Base-by-base conservation (phyloP, 2,797 vertebrate species). In the Leucoraja ocellata region DNA sequence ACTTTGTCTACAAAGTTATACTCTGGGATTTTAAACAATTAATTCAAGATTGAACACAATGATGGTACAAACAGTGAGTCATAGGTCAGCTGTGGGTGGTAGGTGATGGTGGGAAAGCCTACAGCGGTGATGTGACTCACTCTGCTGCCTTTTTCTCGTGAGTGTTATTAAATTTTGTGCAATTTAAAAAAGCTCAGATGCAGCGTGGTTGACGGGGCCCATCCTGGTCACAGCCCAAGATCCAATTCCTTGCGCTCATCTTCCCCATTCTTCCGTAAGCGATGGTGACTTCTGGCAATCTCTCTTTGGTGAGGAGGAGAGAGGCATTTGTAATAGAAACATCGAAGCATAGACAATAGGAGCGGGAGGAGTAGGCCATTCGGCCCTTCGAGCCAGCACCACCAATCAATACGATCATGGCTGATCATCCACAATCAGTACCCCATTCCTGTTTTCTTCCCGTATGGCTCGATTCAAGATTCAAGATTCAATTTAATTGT, bases 61-160 rank as follows among this genome's bases (percentile, higher is more conserved):
- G 95, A 94, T 95, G 94, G 94, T 96, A 96, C 94, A 95, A 95
- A 95, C 94, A 95, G 94, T 97, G 97, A 97, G 95, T 97, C 97
- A 97, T 97, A 97, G 96, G 96, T 96, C 96, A 97, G 95, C 95
- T 95, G 96, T 97, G 96, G 96, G 96, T 96, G 96, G 96, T 94
- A 96, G 96, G 96, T 97, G 96, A 97, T 94, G 95, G 94, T 97
- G 94, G 95, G 95, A 96, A 96, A 95, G 95, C 95, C 96, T 96
- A 94, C 92, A 96, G 96, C 96, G 94, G 94, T 96, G 96, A 96
- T 96, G 95, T 96, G 95, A 96, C 94, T 94, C 94, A 94, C 93
- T 94, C 94, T 95, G 94, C 93, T 94, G 94, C 93, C 95, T 96
- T 96, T 94, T 94, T 93, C 94, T 95, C 94, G 94, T 93, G 94